Conservation (phyloP, 2,797 vertebrate genomes). For the Xenops minutus region DNA sequence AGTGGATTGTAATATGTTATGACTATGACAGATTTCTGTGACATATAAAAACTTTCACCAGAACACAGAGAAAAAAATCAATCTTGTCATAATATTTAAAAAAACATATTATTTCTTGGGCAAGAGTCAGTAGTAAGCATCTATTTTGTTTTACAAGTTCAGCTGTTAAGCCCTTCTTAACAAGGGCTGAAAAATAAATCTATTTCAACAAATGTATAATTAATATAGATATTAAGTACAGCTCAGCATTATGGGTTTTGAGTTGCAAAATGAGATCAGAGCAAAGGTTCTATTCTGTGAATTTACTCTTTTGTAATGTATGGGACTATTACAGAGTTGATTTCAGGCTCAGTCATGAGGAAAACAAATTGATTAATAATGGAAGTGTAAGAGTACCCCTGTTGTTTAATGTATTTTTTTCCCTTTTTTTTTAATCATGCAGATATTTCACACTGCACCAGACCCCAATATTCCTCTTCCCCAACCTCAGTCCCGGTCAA, state of each 20-base stretch:
- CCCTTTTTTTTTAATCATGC: background rate
- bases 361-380: background rate
- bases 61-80: background rate
- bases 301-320: background rate
- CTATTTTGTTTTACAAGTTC: background rate
- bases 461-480: constrained; percentile 92
- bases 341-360: background rate
- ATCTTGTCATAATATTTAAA: background rate
- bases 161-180: background rate
- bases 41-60: background rate
- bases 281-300: background rate
- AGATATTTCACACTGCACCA: constrained; percentile 93
- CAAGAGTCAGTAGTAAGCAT: background rate
- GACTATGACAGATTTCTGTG: background rate
- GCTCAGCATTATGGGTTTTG: background rate
- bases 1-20: background rate
- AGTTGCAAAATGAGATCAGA: background rate
- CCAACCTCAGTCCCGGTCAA: constrained; percentile 84
- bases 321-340: background rate
- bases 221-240: background rate
- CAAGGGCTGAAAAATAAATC: background rate
- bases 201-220: background rate
- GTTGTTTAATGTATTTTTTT: background rate
- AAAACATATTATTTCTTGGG: background rate
- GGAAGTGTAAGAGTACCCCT: background rate